Evolutionary conservation across 23 tunicate genomes (phyloP), one percentile per base, ranked within the genome.

Genomic region (Trididemnum miniatum): DNA sequence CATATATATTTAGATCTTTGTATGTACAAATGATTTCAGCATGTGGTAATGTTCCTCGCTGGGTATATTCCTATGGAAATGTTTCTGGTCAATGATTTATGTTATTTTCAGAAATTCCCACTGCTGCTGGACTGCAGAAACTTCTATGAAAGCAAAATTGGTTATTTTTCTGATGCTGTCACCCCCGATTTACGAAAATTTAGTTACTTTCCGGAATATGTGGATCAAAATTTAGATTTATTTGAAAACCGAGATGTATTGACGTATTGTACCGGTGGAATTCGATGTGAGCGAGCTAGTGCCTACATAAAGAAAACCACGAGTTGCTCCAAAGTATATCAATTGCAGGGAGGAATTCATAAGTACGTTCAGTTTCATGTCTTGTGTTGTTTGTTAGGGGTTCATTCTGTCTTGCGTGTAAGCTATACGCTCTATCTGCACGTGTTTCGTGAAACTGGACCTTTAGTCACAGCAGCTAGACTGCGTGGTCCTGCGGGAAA

Each of bases 231-330:
- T 54, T 51, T 0, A 26, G 76, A 85, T 3, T 1, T 86, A 7
- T 85, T 91, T 85, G 36, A 91, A 1, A 74, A 69, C 30, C 80
- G 84, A 22, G 40, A 85, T 23, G 87, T 91, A 2, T 35, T 91
- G 1, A 85, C 83, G 66, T 91, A 91, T 67, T 91, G 97, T 31
- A 91, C 97, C 35, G 97, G 97, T 33, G 97, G 97, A 3, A 91
- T 91, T 26, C 51, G 97, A 34, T 91, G 97, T 71, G 97, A 91
- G 66, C 71, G 97, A 59, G 97, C 97, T 2, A 67, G 84, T 33
- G 90, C 97, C 18, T 91, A 91, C 59, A 35, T 91, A 12, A 82
- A 85, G 71, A 82, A 91, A 71, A 63, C 85, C 0, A 85, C 87
- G 0, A 60, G 67, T 31, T 91, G 97, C 62, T 26, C 73, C 0